Percentiles rank a stretch among this genome's conserved stretches.
Evolutionary conservation across 2,113 vertebrate genomes (phyloP).

Genomic region (Nicator chloris): DNA sequence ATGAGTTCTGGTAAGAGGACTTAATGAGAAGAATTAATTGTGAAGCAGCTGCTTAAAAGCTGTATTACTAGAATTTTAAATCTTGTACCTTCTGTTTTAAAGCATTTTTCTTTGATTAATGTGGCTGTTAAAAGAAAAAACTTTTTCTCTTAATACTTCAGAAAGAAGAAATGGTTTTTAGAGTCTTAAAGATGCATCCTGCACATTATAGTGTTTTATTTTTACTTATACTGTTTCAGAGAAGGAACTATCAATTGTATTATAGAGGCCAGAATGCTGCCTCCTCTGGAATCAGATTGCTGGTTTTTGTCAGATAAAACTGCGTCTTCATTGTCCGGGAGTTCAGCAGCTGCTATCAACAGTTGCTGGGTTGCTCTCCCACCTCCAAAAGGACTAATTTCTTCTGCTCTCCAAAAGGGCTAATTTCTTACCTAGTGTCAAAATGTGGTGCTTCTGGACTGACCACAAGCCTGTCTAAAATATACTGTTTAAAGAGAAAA

Average conservation of each 20-base stretch:
- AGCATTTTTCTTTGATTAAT: neutral
- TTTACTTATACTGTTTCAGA: neutral
- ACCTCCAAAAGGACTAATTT: neutral
- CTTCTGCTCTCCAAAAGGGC: neutral
- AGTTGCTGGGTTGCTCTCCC: neutral
- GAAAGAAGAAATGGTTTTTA: neutral
- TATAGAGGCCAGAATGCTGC: neutral
- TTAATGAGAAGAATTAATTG: neutral
- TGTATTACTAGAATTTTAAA: neutral
- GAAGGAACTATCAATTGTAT: neutral
- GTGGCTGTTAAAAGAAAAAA: neutral
- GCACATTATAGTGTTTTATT: neutral
- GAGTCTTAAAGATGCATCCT: neutral
- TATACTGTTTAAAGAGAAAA: neutral
- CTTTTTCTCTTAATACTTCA: neutral
- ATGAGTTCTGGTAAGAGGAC: neutral
- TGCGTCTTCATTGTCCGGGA: neutral
- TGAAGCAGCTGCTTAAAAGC: neutral
- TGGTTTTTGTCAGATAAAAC: neutral
- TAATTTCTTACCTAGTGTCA: neutral
- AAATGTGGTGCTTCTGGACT: neutral
- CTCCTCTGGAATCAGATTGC: neutral
- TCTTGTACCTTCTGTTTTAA: neutral
- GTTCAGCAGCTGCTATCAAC: neutral
- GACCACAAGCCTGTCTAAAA: neutral